Percentiles rank a stretch among this genome's conserved stretches.
Evolutionary conservation across 1,140 invertebrate species (phyloP).

Genomic region (Nebria ingens): DNA sequence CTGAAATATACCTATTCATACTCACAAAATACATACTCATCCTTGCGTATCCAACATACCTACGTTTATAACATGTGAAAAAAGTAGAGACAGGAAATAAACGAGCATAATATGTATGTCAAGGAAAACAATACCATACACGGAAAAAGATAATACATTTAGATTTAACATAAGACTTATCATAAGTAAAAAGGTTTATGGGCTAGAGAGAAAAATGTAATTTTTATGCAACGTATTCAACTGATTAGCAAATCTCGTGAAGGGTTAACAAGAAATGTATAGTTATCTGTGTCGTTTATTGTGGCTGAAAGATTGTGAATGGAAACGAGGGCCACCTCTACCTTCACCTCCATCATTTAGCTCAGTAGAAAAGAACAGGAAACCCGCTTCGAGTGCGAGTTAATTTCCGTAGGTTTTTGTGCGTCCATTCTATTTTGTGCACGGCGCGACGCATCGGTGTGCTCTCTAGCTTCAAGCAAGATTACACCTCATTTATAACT

Average conservation of each 20-base stretch:
- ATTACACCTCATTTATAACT: background rate
- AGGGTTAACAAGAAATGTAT: background rate
- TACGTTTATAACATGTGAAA: no score
- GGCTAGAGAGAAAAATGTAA: no score
- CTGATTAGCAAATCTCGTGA: background rate
- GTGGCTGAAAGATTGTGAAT: background rate
- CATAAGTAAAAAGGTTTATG: no score
- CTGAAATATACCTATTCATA: no score
- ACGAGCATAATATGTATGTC: no score
- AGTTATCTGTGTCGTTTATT: background rate
- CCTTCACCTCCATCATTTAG: background rate
- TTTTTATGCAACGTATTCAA: background rate
- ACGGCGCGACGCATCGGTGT: background rate
- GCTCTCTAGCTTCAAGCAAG: background rate
- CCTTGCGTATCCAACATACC: no score
- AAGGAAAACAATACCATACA: no score
- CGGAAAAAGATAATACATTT: no score
- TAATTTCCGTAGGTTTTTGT: background rate
- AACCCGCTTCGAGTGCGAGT: background rate
- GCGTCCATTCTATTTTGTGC: background rate
- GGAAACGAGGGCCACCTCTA: background rate
- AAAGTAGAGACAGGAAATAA: no score
- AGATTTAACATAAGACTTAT: background rate
- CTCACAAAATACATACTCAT: no score
- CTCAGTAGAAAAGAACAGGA: background rate